These are phyloP conservation scores for Agonopterix alstromeriana DNA, from an alignment of 2,888 invertebrate genomes.

Conservation along the genomic window DNA sequence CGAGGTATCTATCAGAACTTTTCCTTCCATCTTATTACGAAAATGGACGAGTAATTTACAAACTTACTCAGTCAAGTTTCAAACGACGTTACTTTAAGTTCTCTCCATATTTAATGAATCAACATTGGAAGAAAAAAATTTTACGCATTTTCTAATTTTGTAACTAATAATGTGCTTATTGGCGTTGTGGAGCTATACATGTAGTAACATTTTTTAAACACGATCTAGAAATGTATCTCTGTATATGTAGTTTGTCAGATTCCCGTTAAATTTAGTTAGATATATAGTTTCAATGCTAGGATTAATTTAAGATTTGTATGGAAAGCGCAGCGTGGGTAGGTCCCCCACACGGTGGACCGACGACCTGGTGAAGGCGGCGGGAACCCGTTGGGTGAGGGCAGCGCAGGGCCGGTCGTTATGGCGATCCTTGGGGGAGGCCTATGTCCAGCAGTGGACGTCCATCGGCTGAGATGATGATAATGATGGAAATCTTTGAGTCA, in stretches of 20 bases:
- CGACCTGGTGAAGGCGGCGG: too few relatives aligned
- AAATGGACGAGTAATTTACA: slow-evolving; percentile 8
- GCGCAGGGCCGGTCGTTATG: too few relatives aligned
- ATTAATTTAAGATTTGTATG: too few relatives aligned
- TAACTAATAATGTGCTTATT: background rate
- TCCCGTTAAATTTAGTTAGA: too few relatives aligned
- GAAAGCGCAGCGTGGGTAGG: too few relatives aligned
- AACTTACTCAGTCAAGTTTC: slow-evolving; percentile 22
- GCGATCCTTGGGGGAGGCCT: too few relatives aligned
- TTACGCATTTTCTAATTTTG: slow-evolving; percentile 3
- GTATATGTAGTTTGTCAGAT: background rate
- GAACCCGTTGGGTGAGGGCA: too few relatives aligned
- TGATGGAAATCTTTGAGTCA: too few relatives aligned
- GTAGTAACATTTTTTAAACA: background rate
- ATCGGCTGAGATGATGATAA: too few relatives aligned
- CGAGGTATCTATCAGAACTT: slow-evolving; percentile 19
- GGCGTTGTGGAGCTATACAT: background rate
- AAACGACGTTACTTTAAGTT: slow-evolving; percentile 39
- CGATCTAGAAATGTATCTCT: background rate
- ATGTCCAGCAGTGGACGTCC: too few relatives aligned
- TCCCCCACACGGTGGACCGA: too few relatives aligned
- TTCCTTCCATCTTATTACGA: slow-evolving; percentile 13
- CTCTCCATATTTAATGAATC: slow-evolving; percentile 41
- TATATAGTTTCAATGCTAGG: too few relatives aligned
- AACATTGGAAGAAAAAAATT: slow-evolving; percentile 22